Base-by-base conservation (phyloP, 2,113 vertebrate species). In the Vimba vimba region DNA sequence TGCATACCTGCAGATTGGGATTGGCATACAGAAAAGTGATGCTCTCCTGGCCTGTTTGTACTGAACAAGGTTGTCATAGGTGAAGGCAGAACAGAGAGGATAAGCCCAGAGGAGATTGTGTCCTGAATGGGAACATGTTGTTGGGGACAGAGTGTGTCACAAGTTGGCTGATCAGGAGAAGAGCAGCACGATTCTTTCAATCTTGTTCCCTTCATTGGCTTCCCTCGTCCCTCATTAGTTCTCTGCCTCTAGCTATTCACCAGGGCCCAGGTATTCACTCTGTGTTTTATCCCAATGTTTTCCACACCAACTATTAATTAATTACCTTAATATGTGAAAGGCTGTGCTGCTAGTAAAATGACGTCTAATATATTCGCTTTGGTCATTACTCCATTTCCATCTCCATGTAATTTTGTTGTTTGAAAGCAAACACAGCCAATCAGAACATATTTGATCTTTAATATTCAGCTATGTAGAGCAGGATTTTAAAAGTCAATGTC, bases 41-140 rank as follows among this genome's bases (percentile, higher is more conserved):
- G 11, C 27, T 71, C 68, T 73, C 33, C 47, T 39, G 33, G 68
- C 47, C 50, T 10, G 25, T 33, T 71, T 82, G 45, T 59, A 25
- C 82, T 11, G 21, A 39, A 52, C 19, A n/a, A 25, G 23, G 25
- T 69, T 69, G 80, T 69, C 64, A 71, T 33, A 39, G 19, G 71
- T 55, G 27, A 76, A 75, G 79, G 52, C 25, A 17, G 71, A 79
- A 39, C 11, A 25, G 64, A 85, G 78, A 68, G 39, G 45, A 71
- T 43, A 64, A 52, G 33, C 73, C 71, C 85, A 79, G 52, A 47
- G 80, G 90, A 89, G 68, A 47, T 27, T 75, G 23, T 87, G 81
- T 87, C 85, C 43, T 33, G 84, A 85, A 74, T 60, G 60, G 25
- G 52, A 91, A 88, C 84, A 87, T 69, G 74, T 75, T 87, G 82